These are phyloP conservation scores for Cheilosia variabilis DNA, from an alignment of 2,888 invertebrate species.

Conservation along the genomic window DNA sequence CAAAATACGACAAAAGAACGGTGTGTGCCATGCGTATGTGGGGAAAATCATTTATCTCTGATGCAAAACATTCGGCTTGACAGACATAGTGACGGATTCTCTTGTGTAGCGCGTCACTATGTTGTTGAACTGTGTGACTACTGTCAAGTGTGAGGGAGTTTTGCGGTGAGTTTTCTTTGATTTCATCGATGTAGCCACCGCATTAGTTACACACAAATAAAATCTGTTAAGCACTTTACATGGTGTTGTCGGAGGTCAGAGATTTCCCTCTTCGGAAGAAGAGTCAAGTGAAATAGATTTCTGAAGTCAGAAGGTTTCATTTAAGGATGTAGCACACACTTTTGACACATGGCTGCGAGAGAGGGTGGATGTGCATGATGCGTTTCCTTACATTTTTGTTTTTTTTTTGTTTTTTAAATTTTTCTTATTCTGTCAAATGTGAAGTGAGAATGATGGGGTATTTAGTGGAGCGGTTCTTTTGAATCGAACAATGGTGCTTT, in stretches of 20 bases:
- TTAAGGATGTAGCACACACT: constrained; percentile 48
- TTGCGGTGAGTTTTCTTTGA: constrained; percentile 67
- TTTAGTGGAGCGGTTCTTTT: constrained; percentile 60
- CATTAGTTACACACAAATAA: constrained; percentile 56
- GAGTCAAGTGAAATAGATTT: constrained; percentile 28
- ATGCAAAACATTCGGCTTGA: constrained; percentile 72
- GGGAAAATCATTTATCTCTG: constrained; percentile 40
- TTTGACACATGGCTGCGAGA: constrained; percentile 49
- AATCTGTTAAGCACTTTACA: constrained; percentile 33
- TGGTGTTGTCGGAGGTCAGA: constrained; percentile 67
- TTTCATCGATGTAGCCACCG: constrained; percentile 53
- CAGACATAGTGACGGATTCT: constrained; percentile 70
- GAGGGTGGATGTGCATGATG: constrained; percentile 12
- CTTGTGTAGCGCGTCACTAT: constrained; percentile 58
- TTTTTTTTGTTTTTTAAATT: constrained; percentile 9
- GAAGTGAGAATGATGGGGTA: constrained; percentile 47
- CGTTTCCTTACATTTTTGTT: constrained; percentile 25
- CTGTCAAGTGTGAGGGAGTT: constrained; percentile 46
- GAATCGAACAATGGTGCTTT: constrained; percentile 13
- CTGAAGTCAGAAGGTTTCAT: constrained; percentile 52
- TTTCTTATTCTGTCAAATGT: constrained; percentile 51
- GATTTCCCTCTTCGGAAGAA: constrained; percentile 24
- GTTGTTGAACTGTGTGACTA: constrained; percentile 52
- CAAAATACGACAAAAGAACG: constrained; percentile 38
- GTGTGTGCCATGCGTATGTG: background rate